A percentile compares a stretch with the other conserved stretches of the same genome.
phyloP scores from a whole-genome alignment of 2,797 vertebrate genomes.

The Monodelphis domestica region DNA sequence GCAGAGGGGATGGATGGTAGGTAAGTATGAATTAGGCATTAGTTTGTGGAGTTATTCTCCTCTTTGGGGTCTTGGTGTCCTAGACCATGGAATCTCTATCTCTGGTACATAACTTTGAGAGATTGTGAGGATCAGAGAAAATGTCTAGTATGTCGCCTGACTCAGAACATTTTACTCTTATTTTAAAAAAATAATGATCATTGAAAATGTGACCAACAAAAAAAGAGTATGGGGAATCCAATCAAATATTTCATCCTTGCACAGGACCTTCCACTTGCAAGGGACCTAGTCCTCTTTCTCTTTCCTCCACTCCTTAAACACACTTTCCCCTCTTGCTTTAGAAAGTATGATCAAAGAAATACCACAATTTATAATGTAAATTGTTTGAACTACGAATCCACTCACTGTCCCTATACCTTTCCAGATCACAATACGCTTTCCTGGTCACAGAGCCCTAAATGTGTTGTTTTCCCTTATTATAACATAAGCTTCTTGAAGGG shows the following conservation, averaged over 20 bases:
- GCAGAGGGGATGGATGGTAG: not conserved
- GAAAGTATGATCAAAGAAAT: not conserved
- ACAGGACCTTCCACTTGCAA: not conserved
- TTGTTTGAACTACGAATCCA: not conserved
- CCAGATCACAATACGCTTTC: not conserved
- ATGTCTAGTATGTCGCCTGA: not conserved
- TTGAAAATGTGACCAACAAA: conserved; percentile 1
- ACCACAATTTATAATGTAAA: not conserved
- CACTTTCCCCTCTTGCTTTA: not conserved
- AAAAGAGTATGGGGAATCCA: not conserved
- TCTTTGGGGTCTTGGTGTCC: not conserved
- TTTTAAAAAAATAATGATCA: not conserved
- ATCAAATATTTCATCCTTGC: not conserved
- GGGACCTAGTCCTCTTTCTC: not conserved
- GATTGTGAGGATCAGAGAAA: no score
- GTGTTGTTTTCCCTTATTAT: not conserved
- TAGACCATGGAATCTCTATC: no score
- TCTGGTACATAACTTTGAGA: no score
- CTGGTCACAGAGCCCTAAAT: not conserved
- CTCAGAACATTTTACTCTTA: not conserved
- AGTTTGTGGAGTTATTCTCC: not conserved
- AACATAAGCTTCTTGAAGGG: not conserved
- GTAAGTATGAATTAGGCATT: not conserved
- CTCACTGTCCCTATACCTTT: not conserved
- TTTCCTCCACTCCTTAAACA: not conserved